phyloP scores from a whole-genome alignment of 2,797 vertebrate genomes.

The Anguilla anguilla region DNA sequence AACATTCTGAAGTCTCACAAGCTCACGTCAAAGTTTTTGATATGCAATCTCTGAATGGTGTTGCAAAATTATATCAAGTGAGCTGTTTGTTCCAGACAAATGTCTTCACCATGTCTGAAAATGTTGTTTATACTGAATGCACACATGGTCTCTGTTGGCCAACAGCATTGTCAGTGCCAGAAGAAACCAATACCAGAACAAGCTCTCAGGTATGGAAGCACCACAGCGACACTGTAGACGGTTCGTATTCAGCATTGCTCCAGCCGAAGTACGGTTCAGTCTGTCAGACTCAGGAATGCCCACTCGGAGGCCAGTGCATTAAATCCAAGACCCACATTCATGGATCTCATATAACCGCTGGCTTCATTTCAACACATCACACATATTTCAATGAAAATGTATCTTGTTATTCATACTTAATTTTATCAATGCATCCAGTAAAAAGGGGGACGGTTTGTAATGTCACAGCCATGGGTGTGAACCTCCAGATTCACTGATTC shows the following conservation, averaged over 20 bases:
- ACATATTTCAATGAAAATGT: neutral
- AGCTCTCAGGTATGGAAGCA: neutral
- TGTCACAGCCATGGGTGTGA: neutral
- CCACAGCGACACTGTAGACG: neutral
- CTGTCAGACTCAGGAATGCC: neutral
- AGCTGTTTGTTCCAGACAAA: neutral
- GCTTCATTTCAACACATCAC: neutral
- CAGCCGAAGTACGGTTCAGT: neutral
- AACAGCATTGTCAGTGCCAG: neutral
- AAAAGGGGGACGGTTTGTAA: neutral
- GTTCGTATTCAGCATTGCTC: neutral
- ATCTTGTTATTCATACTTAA: neutral
- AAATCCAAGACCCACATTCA: neutral
- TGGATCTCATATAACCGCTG: neutral
- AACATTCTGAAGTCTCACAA: neutral
- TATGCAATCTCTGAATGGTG: neutral
- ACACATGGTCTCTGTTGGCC: neutral
- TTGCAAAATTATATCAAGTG: neutral
- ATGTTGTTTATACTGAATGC: neutral
- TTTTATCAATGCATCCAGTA: neutral
- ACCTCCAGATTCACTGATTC: neutral
- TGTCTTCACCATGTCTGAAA: neutral
- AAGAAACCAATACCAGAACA: neutral
- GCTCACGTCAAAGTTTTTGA: neutral
- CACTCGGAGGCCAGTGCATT: neutral